Conservation (phyloP, 2,113 vertebrate genomes). For the Microtus ochrogaster region DNA sequence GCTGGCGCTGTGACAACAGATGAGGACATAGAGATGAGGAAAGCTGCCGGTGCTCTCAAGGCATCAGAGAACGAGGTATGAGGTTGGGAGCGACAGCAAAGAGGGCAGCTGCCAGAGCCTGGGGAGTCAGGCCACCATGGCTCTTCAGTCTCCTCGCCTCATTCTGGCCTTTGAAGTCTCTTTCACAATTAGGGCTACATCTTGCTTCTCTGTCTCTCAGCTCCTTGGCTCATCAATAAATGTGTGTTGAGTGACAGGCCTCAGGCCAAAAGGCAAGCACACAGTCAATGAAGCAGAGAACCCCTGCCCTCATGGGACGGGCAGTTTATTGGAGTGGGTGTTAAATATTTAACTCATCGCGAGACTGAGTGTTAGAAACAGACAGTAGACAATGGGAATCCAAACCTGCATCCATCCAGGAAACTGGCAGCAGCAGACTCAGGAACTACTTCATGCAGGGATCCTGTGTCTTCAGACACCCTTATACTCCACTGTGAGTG, state of each 20-base stretch:
- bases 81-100: not conserved
- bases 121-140: not conserved
- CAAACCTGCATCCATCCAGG: not conserved
- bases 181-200: not conserved
- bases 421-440: not conserved
- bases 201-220: not conserved
- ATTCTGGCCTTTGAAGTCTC: not conserved
- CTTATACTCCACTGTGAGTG: not conserved
- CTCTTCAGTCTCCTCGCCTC: not conserved
- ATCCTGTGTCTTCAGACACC: not conserved
- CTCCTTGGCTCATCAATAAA: slow-evolving; percentile 7
- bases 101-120: not conserved
- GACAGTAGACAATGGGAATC: not conserved
- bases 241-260: not conserved
- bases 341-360: slow-evolving; percentile 58
- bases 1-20: not conserved
- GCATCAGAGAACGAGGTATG: not conserved
- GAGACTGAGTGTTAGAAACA: not conserved
- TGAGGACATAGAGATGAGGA: not conserved
- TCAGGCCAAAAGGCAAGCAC: slow-evolving; percentile 18
- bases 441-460: not conserved
- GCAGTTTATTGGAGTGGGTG: slow-evolving; percentile 17
- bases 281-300: slow-evolving; percentile 5
- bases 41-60: not conserved
- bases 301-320: not conserved